Percentiles rank a stretch among this genome's conserved stretches.
These are phyloP conservation scores for Chromobotia macracanthus DNA, from an alignment of 2,797 vertebrate genomes.

Conservation along the genomic window DNA sequence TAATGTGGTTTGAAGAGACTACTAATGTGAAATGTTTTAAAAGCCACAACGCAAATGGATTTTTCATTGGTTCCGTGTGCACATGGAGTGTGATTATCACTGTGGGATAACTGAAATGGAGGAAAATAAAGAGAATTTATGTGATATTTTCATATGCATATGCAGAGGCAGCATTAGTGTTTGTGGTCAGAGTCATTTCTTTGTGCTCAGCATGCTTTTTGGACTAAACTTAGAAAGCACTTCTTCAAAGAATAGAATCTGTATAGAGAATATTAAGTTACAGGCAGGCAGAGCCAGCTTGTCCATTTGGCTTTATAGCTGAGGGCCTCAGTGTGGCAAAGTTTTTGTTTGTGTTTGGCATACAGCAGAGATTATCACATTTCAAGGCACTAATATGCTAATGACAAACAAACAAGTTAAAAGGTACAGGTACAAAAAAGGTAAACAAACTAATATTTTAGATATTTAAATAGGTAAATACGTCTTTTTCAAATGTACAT, in stretches of 20 bases:
- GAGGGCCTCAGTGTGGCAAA: not conserved
- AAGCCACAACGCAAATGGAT: conserved; percentile 43
- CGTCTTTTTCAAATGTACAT: no score
- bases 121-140: conserved; percentile 35
- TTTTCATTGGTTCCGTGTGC: conserved; percentile 34
- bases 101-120: conserved; percentile 40
- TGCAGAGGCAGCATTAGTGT: conserved; percentile 3
- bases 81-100: conserved; percentile 39
- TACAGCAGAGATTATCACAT: not conserved
- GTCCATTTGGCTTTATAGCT: not conserved
- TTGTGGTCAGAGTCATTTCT: conserved; percentile 3
- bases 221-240: conserved; percentile 11
- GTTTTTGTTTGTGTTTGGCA: not conserved
- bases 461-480: no score
- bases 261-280: conserved; percentile 11
- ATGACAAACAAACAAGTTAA: no score
- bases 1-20: conserved; percentile 33
- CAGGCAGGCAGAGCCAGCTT: not conserved
- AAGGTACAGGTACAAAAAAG: no score
- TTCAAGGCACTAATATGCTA: no score
- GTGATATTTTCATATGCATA: conserved; percentile 29
- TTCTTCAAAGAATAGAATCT: conserved; percentile 17
- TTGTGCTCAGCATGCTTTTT: conserved; percentile 23
- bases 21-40: conserved; percentile 34
- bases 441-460: no score